Conservation (phyloP, 2,888 invertebrate species). For the Parascotia fuliginaria region DNA sequence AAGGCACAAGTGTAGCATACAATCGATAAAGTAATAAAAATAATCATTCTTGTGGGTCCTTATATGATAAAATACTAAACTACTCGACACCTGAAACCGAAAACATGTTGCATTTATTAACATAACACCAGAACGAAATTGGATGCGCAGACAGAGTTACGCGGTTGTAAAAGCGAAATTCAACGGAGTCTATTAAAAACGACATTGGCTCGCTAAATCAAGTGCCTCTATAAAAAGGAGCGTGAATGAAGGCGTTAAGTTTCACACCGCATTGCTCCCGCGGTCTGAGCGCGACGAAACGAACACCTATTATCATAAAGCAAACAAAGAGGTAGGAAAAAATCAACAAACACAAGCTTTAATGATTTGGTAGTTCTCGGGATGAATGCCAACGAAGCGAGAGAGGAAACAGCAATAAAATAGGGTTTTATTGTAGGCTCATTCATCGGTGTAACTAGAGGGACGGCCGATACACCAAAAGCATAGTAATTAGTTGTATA, state of each 20-base stretch:
- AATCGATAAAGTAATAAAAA: background rate
- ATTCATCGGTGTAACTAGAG: constrained; percentile 60
- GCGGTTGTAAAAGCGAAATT: constrained; percentile 61
- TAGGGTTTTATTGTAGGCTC: constrained; percentile 72
- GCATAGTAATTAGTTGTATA: constrained; percentile 62
- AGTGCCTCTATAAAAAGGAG: constrained; percentile 78
- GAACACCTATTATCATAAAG: constrained; percentile 85
- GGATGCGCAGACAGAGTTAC: constrained; percentile 48
- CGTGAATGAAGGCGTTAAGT: constrained; percentile 83
- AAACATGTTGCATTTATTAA: constrained; percentile 43
- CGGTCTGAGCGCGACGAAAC: constrained; percentile 69
- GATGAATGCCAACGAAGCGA: constrained; percentile 78
- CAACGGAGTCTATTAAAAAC: constrained; percentile 71
- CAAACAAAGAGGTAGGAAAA: constrained; percentile 79
- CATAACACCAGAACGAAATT: constrained; percentile 49
- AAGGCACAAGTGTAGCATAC: background rate
- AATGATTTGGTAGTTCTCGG: constrained; percentile 80
- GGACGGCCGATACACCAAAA: constrained; percentile 47
- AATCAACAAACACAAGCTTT: constrained; percentile 80
- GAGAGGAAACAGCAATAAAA: constrained; percentile 80
- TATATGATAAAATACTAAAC: constrained; percentile 19
- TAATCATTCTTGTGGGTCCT: background rate
- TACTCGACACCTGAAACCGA: constrained; percentile 21
- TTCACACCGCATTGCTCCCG: constrained; percentile 81
- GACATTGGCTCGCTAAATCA: constrained; percentile 78